Evolutionary conservation across 2,797 vertebrate genomes (phyloP).

Genomic region (Adrianichthys oophorus): DNA sequence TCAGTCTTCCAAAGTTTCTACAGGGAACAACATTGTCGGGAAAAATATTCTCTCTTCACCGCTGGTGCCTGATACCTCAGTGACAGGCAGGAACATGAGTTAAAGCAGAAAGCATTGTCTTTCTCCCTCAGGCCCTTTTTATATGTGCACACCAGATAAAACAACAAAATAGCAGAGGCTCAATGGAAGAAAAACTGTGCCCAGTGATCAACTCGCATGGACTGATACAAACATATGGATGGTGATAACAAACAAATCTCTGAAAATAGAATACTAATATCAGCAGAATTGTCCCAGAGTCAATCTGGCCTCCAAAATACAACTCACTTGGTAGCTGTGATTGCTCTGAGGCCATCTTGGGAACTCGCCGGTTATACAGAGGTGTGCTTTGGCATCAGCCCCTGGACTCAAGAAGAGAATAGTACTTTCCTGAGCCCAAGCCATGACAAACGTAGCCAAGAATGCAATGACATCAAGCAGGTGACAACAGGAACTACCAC

Average conservation of each 20-base stretch:
- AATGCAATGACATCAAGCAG: too few species aligned
- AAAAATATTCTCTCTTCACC: slow-evolving; percentile 72
- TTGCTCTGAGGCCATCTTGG: too few species aligned
- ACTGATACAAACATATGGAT: slow-evolving; percentile 65
- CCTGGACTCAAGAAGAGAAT: too few species aligned
- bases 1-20: slow-evolving; percentile 58
- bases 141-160: slow-evolving; percentile 71
- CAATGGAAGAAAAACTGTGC: slow-evolving; percentile 49
- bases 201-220: slow-evolving; percentile 63
- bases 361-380: too few species aligned
- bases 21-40: slow-evolving; percentile 73
- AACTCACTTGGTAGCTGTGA: too few species aligned
- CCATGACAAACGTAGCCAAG: too few species aligned
- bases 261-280: slow-evolving; percentile 59
- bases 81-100: slow-evolving; percentile 69
- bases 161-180: slow-evolving; percentile 59
- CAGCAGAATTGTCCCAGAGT: slow-evolving; percentile 25
- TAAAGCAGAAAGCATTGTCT: slow-evolving; percentile 74
- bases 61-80: slow-evolving; percentile 57
- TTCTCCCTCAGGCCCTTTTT: slow-evolving; percentile 71
- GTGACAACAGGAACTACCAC: too few species aligned
- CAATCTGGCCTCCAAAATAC: too few species aligned
- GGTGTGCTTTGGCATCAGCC: too few species aligned
- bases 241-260: slow-evolving; percentile 63
- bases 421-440: too few species aligned